Base-by-base conservation (phyloP, 2,888 invertebrate genomes). In the Abrostola triplasia region DNA sequence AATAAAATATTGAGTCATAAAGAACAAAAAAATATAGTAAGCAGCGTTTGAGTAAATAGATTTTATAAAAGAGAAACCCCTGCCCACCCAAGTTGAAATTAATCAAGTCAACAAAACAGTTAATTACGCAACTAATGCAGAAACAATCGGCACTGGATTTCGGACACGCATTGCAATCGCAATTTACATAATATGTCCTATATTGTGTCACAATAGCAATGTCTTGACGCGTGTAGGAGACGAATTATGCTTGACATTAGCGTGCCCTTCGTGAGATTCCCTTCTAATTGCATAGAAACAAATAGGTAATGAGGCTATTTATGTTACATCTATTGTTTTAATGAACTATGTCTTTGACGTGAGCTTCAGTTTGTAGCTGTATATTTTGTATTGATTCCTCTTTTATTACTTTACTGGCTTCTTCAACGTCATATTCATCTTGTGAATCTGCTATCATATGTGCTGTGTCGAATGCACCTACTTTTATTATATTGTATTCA, bases 141-240 rank as follows among this genome's bases (percentile, higher is more conserved):
- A 74, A 73, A 74, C 75, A 77, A 79, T 77, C 71, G 63, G 64
- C 79, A 68, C 76, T 76, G 71, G 75, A 80, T 81, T 84, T 80
- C 75, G 71, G 80, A 78, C 79, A 79, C 77, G 82, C 80, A 85
- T 78, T 79, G 75, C 81, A 85, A 87, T 83, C 83, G 81, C 78
- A 82, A 86, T 87, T 85, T 84, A 83, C 83, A 86, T 84, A 83
- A 24, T 24, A 24, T 24, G 24, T 79, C 73, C 73, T 76, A 80
- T 72, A 67, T 66, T 68, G 59, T 79, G 73, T 81, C 87, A 82
- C 84, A 90, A 89, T 87, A 76, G 84, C 78, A 24, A 24, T 24
- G 24, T 24, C 80, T 76, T 83, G 82, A 83, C 67, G 67, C 81
- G 91, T 92, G 92, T 92, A 91, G 92, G 92, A 88, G 91, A 90